Conservation (phyloP, 2,888 invertebrate genomes). For the Philhelius pedissequus region DNA sequence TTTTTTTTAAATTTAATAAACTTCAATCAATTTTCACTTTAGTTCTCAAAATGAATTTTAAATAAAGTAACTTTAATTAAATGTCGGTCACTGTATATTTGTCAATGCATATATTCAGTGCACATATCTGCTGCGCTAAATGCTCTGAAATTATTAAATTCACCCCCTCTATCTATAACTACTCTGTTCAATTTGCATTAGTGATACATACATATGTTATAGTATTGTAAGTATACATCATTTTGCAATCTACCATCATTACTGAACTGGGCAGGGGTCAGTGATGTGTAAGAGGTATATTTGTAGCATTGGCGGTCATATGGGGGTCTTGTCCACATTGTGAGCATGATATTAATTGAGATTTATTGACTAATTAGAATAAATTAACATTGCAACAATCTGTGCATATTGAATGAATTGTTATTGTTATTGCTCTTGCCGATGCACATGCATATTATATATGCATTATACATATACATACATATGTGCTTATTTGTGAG, state of each 20-base stretch:
- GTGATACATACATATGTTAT: neutral
- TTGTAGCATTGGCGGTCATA: slow-evolving; percentile 35
- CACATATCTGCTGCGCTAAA: slow-evolving; percentile 42
- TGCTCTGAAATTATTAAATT: slow-evolving; percentile 60
- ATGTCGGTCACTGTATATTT: slow-evolving; percentile 24
- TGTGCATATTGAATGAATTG: slow-evolving; percentile 68
- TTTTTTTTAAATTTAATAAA: no score
- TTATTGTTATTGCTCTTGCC: slow-evolving; percentile 59
- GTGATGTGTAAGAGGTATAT: neutral
- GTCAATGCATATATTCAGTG: slow-evolving; percentile 39
- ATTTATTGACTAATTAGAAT: slow-evolving; percentile 79
- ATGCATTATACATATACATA: neutral
- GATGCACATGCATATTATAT: neutral
- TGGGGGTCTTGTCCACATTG: slow-evolving; percentile 63
- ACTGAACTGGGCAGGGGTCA: neutral
- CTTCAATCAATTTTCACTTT: no score
- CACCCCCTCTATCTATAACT: neutral
- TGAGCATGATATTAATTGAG: slow-evolving; percentile 74
- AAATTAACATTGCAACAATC: slow-evolving; percentile 74
- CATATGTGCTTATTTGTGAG: neutral
- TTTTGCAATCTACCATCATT: slow-evolving; percentile 24
- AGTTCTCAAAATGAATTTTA: neutral
- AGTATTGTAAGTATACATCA: neutral
- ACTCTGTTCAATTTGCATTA: neutral
- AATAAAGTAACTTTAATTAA: neutral